These are phyloP conservation scores for Ameiurus melas DNA, from an alignment of 2,113 vertebrate genomes.

Conservation along the genomic window DNA sequence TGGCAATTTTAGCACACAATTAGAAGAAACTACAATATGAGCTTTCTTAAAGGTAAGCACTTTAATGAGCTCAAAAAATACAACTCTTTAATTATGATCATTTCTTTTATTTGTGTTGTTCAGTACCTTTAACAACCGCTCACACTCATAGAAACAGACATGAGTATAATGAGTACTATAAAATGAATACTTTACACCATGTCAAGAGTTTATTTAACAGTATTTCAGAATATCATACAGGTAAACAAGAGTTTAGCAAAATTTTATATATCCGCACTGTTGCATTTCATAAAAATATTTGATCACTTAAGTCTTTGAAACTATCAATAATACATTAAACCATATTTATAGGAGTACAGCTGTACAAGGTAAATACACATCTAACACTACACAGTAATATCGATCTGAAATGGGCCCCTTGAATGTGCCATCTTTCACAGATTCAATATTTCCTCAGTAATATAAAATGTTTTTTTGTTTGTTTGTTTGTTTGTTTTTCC, in stretches of 20 bases:
- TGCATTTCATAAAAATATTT: constrained; percentile 99
- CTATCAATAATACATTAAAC: constrained; percentile 99
- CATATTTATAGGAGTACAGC: constrained; percentile 99
- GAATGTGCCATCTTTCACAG: constrained; percentile 85
- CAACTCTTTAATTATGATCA: constrained; percentile 8
- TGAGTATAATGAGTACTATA: constrained; percentile 38
- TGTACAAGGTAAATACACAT: constrained; percentile 99
- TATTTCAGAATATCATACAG: constrained; percentile 99
- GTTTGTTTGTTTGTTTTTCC: constrained; percentile 78
- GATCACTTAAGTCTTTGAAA: constrained; percentile 99
- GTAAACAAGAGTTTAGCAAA: constrained; percentile 99
- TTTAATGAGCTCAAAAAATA: constrained; percentile 20
- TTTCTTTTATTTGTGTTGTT: constrained; percentile 14
- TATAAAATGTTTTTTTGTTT: constrained; percentile 54
- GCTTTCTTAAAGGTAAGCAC: background rate
- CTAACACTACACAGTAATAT: constrained; percentile 99
- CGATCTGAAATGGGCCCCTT: constrained; percentile 90
- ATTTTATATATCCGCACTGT: constrained; percentile 99
- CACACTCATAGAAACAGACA: constrained; percentile 39
- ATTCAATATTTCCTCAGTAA: constrained; percentile 63
- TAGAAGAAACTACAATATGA: background rate
- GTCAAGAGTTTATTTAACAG: constrained; percentile 99
- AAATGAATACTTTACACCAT: constrained; percentile 79
- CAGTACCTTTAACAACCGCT: constrained; percentile 11
- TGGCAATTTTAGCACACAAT: background rate